These are phyloP conservation scores for Cotesia chilonis DNA, from an alignment of 1,140 invertebrate species.

Conservation along the genomic window DNA sequence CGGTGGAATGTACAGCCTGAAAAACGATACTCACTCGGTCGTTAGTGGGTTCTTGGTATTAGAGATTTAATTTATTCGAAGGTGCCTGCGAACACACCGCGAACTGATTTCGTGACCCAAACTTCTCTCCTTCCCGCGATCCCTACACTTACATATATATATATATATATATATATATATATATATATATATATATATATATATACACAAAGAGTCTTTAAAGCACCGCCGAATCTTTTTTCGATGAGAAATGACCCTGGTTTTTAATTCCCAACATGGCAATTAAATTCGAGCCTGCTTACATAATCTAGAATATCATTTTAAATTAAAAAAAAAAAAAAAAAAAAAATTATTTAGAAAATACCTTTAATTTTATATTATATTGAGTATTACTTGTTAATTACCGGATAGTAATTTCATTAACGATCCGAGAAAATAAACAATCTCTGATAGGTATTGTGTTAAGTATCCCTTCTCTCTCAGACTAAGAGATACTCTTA, in stretches of 20 bases:
- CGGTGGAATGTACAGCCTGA: conserved; percentile 15
- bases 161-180: too few relatives aligned
- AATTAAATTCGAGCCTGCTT: conserved; percentile 15
- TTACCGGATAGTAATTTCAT: conserved; percentile 30
- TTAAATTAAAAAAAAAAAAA: neutral
- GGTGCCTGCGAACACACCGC: conserved; percentile 34
- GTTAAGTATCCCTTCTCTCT: too few relatives aligned
- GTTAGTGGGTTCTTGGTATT: conserved; percentile 53
- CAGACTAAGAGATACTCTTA: neutral
- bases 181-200: too few relatives aligned
- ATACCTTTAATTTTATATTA: neutral
- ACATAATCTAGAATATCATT: neutral
- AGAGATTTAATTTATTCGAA: conserved; percentile 58
- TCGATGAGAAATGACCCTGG: conserved; percentile 9
- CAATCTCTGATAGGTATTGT: neutral
- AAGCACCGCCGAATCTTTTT: conserved; percentile 6
- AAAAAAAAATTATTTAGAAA: neutral
- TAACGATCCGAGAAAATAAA: conserved; percentile 30
- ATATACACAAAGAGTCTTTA: neutral
- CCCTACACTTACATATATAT: too few relatives aligned
- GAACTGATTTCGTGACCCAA: conserved; percentile 34
- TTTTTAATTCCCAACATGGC: conserved; percentile 16
- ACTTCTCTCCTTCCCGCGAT: neutral
- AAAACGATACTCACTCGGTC: conserved; percentile 31
- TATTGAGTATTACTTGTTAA: conserved; percentile 22